A percentile compares a stretch with the other conserved stretches of the same genome.
Evolutionary conservation across 2,797 vertebrate species (phyloP).

Genomic region (Pogoniulus pusillus): DNA sequence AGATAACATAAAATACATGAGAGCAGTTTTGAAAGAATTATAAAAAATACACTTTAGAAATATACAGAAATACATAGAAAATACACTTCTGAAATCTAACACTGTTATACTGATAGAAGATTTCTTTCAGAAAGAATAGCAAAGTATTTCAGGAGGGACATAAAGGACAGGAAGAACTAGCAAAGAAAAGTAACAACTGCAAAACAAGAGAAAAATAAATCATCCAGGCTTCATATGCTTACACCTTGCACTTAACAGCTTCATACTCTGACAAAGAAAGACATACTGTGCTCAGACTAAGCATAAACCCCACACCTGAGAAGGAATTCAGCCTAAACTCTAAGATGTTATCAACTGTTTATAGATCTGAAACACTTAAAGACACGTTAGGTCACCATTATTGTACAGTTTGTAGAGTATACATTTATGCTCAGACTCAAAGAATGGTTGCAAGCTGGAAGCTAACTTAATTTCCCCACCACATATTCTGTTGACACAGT

Average conservation of each 20-base stretch:
- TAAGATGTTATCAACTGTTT: neutral
- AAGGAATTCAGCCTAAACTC: neutral
- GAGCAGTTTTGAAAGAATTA: neutral
- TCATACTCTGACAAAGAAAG: neutral
- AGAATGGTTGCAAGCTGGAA: neutral
- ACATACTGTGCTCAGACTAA: neutral
- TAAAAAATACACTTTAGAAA: neutral
- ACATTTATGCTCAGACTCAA: neutral
- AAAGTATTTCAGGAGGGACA: neutral
- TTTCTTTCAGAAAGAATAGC: neutral
- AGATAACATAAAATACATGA: neutral
- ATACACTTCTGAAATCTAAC: too few species aligned
- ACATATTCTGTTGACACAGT: neutral
- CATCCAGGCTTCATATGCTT: neutral
- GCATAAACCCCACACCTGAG: neutral
- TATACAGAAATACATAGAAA: too few species aligned
- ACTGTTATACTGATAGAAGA: neutral
- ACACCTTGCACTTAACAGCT: neutral
- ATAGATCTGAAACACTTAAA: neutral
- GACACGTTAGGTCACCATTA: neutral
- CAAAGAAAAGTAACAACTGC: neutral
- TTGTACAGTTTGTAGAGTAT: neutral
- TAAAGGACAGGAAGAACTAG: neutral
- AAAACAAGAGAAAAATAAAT: neutral
- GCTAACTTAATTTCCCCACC: neutral